Evolutionary conservation across 2,888 invertebrate species (phyloP).

Genomic region (Sinopyrophorus schimmeli): DNA sequence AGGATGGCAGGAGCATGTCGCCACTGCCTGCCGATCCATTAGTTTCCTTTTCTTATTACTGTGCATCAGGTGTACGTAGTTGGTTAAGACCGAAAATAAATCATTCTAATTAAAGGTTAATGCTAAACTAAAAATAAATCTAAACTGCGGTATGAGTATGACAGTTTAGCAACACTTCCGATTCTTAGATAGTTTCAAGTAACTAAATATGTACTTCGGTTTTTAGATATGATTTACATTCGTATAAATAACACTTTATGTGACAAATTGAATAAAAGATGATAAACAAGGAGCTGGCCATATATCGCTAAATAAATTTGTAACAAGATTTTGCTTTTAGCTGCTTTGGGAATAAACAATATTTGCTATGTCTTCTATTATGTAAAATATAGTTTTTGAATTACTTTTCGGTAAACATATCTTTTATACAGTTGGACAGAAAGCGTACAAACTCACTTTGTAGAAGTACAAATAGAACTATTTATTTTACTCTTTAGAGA

Average conservation of each 20-base stretch:
- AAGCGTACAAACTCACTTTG: too few relatives aligned
- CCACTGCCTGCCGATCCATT: too few relatives aligned
- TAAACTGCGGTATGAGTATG: constrained; percentile 9
- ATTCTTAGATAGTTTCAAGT: constrained; percentile 17
- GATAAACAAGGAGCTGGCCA: constrained; percentile 21
- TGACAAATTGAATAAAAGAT: constrained; percentile 29
- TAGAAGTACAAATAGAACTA: too few relatives aligned
- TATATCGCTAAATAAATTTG: constrained; percentile 24
- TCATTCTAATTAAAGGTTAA: constrained; percentile 11
- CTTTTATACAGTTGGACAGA: too few relatives aligned
- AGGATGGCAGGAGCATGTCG: too few relatives aligned
- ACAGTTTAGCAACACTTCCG: constrained; percentile 17
- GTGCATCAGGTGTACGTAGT: constrained; percentile 20
- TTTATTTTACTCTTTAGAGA: too few relatives aligned
- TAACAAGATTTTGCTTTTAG: constrained; percentile 29
- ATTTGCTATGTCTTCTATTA: too few relatives aligned
- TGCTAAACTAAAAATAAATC: constrained; percentile 14
- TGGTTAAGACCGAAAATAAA: constrained; percentile 15
- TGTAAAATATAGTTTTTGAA: constrained; percentile 6
- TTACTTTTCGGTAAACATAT: background rate
- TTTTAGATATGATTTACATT: constrained; percentile 21
- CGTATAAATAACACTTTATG: constrained; percentile 23
- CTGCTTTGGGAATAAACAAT: constrained; percentile 20
- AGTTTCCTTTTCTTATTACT: too few relatives aligned
- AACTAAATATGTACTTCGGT: constrained; percentile 19